Conservation (phyloP, 2,888 invertebrate species). For the Nemapogon koenigi region DNA sequence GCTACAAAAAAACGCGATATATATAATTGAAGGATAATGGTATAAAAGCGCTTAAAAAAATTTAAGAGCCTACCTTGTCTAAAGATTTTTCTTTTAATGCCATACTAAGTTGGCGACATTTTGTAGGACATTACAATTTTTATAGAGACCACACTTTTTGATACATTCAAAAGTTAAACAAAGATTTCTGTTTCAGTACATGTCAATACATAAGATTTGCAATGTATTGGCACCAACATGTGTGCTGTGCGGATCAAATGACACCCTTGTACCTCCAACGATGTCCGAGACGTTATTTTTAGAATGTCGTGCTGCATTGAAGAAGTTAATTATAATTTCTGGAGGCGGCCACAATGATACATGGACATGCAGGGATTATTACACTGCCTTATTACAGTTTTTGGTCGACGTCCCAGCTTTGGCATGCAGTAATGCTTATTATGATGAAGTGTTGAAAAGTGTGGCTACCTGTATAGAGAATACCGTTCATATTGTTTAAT, state of each 20-base stretch:
- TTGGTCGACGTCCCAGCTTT: conserved; percentile 39
- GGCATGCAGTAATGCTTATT: conserved; percentile 32
- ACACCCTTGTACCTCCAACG: conserved; percentile 85
- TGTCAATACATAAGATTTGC: conserved; percentile 76
- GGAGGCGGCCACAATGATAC: conserved; percentile 95
- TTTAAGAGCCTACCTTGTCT: too few species aligned
- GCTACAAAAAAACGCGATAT: too few species aligned
- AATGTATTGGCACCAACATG: conserved; percentile 78
- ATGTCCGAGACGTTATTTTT: conserved; percentile 87
- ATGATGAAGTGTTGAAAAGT: conserved; percentile 26
- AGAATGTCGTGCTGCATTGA: conserved; percentile 75
- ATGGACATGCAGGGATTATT: conserved; percentile 88
- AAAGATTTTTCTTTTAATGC: too few species aligned
- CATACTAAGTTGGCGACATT: background rate
- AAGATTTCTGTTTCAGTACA: conserved; percentile 62
- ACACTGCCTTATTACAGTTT: conserved; percentile 62
- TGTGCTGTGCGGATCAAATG: conserved; percentile 88
- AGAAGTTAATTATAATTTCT: conserved; percentile 78
- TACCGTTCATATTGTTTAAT: conserved; percentile 36
- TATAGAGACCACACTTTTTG: conserved; percentile 7
- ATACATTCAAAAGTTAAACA: conserved; percentile 3
- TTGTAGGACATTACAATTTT: background rate
- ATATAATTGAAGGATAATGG: too few species aligned
- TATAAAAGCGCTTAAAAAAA: too few species aligned
- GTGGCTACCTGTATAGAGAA: conserved; percentile 21